Percentiles rank a stretch among this genome's conserved stretches.
These are phyloP conservation scores for Unio delphinus DNA, from an alignment of 2,888 invertebrate genomes.

Conservation along the genomic window DNA sequence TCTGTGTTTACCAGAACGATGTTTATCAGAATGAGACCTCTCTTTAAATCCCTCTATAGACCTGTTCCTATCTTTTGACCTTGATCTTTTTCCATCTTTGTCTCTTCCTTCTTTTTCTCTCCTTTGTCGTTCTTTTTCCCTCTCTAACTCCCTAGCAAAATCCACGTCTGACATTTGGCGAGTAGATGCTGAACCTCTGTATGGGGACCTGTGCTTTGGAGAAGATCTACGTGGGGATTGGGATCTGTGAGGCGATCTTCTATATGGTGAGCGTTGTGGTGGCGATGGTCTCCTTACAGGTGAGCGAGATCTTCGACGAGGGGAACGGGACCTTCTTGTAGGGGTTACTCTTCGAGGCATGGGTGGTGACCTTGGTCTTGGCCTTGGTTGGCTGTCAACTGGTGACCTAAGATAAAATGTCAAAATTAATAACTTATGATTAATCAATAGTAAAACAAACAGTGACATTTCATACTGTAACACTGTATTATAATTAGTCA, in stretches of 20 bases:
- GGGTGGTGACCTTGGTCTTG: conserved; percentile 23
- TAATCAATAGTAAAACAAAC: too few species aligned
- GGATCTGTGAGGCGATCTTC: conserved; percentile 5
- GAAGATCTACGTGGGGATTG: conserved; percentile 16
- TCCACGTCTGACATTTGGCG: conserved; percentile 24
- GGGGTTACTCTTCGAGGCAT: conserved; percentile 22
- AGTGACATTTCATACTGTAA: too few species aligned
- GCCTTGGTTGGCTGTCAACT: conserved; percentile 20
- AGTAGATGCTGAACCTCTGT: conserved; percentile 10
- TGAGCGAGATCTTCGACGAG: conserved; percentile 14
- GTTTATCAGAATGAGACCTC: conserved; percentile 11
- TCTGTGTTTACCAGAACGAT: conserved; percentile 27
- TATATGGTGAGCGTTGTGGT: conserved; percentile 16
- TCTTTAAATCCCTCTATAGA: conserved; percentile 23
- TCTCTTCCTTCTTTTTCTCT: conserved; percentile 40
- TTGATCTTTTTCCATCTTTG: conserved; percentile 6
- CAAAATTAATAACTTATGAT: too few species aligned
- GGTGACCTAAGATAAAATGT: conserved; percentile 10
- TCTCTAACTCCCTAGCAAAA: conserved; percentile 54
- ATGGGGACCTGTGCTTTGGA: conserved; percentile 12
- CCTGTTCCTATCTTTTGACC: conserved; percentile 15
- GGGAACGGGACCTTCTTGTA: conserved; percentile 16
- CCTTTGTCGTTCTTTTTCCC: conserved; percentile 56
- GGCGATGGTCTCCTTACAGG: conserved; percentile 24
- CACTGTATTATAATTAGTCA: background rate